Evolutionary conservation across 1,140 invertebrate species (phyloP).

Genomic region (Zaprionus gabonicus): DNA sequence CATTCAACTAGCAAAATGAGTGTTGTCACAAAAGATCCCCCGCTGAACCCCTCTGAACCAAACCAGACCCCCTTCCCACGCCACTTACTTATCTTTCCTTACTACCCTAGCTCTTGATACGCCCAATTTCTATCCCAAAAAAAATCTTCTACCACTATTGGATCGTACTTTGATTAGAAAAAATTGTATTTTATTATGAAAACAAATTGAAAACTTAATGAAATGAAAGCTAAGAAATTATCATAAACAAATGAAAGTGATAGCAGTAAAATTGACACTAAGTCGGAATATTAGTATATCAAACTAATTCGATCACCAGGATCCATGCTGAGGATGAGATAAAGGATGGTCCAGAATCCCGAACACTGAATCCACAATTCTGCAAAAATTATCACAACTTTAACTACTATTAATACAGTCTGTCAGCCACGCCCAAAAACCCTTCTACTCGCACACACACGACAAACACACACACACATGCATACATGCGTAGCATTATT

Average conservation of each 20-base stretch:
- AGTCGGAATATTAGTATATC: conserved; percentile 63
- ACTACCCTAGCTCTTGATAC: neutral
- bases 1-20: conserved; percentile 50
- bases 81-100: neutral
- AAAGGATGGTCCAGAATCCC: conserved; percentile 22
- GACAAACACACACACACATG: conserved; percentile 9
- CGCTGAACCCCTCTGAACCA: conserved; percentile 26
- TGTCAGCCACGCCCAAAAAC: conserved; percentile 21
- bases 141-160: conserved; percentile 45
- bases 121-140: neutral
- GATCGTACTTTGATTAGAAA: conserved; percentile 64
- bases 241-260: conserved; percentile 70
- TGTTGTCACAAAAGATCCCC: conserved; percentile 40
- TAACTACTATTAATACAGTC: conserved; percentile 30
- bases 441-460: conserved; percentile 4
- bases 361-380: conserved; percentile 30
- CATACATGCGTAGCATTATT: conserved; percentile 31
- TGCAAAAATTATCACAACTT: conserved; percentile 12
- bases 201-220: conserved; percentile 44
- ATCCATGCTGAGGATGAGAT: conserved; percentile 16
- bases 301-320: conserved; percentile 40
- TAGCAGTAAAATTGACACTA: conserved; percentile 76
- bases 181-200: conserved; percentile 71
- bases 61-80: neutral
- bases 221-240: conserved; percentile 51